Conservation (phyloP, 1,140 invertebrate genomes). For the Drosophila repletoides region DNA sequence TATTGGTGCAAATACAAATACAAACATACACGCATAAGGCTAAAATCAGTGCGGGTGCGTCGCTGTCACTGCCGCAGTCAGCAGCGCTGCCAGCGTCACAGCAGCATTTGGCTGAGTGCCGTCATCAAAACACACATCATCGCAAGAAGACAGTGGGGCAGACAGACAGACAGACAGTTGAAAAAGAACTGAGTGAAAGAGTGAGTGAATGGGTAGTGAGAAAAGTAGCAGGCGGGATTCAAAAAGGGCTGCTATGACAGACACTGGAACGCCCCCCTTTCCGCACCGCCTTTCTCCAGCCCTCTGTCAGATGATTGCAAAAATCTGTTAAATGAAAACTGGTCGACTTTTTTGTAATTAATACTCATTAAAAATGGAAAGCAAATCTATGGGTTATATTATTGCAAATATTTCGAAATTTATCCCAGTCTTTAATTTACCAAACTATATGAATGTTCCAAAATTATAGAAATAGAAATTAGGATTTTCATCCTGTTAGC, state of each 20-base stretch:
- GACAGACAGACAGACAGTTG: constrained; percentile 1
- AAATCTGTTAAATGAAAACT: constrained; percentile 71
- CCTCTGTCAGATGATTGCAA: constrained; percentile 36
- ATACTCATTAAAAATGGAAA: neutral
- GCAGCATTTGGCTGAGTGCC: constrained; percentile 55
- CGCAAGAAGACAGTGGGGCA: constrained; percentile 9
- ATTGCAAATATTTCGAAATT: too few species aligned
- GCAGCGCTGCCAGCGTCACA: neutral
- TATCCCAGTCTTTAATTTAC: too few species aligned
- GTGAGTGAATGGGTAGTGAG: constrained; percentile 23
- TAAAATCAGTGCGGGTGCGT: constrained; percentile 48
- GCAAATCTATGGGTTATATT: too few species aligned
- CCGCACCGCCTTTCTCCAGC: neutral
- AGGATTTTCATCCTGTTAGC: too few species aligned
- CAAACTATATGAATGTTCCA: too few species aligned
- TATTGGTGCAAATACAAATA: constrained; percentile 28
- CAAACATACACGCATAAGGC: constrained; percentile 2
- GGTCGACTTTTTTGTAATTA: constrained; percentile 41
- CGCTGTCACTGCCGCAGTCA: constrained; percentile 7
- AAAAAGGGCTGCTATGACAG: constrained; percentile 49
- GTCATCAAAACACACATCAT: constrained; percentile 57
- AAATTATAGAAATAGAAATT: too few species aligned
- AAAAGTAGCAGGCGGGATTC: neutral
- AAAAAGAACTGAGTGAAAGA: too few species aligned
- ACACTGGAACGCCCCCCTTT: constrained; percentile 17